These are phyloP conservation scores for Drosophila borborema DNA, from an alignment of 2,888 invertebrate species.

Conservation along the genomic window DNA sequence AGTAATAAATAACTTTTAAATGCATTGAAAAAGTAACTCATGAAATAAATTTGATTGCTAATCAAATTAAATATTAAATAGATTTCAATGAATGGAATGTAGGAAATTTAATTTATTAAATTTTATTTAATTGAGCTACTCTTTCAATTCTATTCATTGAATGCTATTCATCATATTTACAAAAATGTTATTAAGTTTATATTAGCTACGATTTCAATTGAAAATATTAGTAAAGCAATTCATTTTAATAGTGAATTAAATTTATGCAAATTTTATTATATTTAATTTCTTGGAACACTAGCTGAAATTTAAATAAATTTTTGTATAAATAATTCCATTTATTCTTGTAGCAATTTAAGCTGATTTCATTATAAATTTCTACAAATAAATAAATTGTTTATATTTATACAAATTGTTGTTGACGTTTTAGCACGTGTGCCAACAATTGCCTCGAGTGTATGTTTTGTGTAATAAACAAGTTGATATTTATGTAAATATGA, in stretches of 20 bases:
- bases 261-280: too few relatives aligned
- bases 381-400: constrained; percentile 15
- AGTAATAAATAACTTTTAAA: not conserved
- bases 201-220: too few relatives aligned
- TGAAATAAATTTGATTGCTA: not conserved
- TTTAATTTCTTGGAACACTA: too few relatives aligned
- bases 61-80: not conserved
- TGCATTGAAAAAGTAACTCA: not conserved
- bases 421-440: constrained; percentile 30
- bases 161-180: too few relatives aligned
- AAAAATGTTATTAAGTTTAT: too few relatives aligned
- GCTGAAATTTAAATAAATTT: too few relatives aligned
- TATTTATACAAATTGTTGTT: constrained; percentile 13
- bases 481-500: constrained; percentile 39
- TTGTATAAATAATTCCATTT: not conserved
- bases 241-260: too few relatives aligned
- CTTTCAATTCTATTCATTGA: too few relatives aligned
- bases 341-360: not conserved
- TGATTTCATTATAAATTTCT: not conserved
- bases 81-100: not conserved
- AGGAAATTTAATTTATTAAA: too few relatives aligned
- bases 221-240: too few relatives aligned
- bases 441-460: constrained; percentile 30
- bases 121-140: too few relatives aligned
- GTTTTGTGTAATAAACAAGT: constrained; percentile 32